Conservation (phyloP, 2,797 vertebrate genomes). For the Hapalemur alaotrensis region DNA sequence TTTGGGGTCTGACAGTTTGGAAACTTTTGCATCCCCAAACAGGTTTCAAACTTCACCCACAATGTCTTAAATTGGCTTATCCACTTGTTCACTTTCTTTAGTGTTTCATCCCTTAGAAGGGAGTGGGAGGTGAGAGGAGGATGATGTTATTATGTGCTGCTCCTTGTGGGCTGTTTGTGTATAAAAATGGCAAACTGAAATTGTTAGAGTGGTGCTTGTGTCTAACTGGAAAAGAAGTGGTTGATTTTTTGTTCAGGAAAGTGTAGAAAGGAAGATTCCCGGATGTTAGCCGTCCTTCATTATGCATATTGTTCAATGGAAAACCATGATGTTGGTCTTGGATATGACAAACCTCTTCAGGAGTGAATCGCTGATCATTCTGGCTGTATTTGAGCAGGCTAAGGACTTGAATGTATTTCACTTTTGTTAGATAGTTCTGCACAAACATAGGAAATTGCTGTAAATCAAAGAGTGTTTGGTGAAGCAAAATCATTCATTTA, state of each 20-base stretch:
- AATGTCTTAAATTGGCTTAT: constrained; percentile 59
- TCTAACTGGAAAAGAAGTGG: neutral
- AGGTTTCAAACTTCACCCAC: constrained; percentile 46
- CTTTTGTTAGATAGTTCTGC: neutral
- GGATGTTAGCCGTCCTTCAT: neutral
- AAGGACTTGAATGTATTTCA: neutral
- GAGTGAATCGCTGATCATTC: neutral
- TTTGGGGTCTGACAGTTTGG: neutral
- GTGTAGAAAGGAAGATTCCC: neutral
- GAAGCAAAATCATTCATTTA: neutral
- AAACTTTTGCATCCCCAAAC: neutral
- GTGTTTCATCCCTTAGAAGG: neutral
- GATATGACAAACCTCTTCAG: neutral
- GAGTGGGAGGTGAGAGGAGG: constrained; percentile 50
- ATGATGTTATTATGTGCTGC: constrained; percentile 5
- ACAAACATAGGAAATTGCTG: neutral
- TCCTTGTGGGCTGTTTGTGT: constrained; percentile 42
- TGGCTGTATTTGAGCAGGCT: neutral
- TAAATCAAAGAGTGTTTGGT: neutral
- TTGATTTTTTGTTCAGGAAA: neutral
- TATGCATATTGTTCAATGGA: too few species aligned
- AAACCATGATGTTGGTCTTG: neutral
- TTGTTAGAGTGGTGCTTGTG: neutral
- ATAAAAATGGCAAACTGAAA: constrained; percentile 26
- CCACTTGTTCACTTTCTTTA: constrained; percentile 24